Conservation (phyloP, 2,888 invertebrate genomes). For the Trypoxylon attenuatum region DNA sequence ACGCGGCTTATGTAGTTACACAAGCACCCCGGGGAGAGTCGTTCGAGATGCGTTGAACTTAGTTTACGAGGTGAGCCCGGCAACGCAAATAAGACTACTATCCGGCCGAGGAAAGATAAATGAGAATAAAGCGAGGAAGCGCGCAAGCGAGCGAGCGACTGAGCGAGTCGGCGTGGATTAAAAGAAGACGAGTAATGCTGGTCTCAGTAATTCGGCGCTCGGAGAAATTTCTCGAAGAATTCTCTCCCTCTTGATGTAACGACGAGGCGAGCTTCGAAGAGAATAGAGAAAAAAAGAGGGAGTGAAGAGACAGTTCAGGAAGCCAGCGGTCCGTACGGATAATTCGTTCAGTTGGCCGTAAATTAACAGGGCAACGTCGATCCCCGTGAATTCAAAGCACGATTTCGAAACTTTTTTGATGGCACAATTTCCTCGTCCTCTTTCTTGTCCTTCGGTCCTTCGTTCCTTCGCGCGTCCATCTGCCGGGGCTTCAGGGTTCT, state of each 20-base stretch:
- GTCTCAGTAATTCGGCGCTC: no score
- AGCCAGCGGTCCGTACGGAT: constrained; percentile 43
- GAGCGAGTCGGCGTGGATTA: no score
- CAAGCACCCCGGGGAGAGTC: not conserved
- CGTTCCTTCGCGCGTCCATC: not conserved
- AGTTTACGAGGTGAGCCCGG: no score
- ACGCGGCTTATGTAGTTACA: not conserved
- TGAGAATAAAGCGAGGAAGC: not conserved
- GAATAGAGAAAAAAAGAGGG: constrained; percentile 17
- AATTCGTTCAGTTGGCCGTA: constrained; percentile 37
- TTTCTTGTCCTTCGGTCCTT: not conserved
- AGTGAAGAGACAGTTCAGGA: constrained; percentile 5
- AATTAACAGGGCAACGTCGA: constrained; percentile 40
- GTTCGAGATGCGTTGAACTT: constrained; percentile 4
- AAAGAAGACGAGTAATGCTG: constrained; percentile 18
- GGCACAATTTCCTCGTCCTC: constrained; percentile 62
- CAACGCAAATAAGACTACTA: no score
- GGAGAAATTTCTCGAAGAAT: no score
- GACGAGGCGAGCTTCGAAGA: not conserved
- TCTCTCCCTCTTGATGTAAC: no score
- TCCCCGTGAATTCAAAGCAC: constrained; percentile 61
- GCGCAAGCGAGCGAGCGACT: constrained; percentile 28
- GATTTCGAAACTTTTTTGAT: constrained; percentile 67
- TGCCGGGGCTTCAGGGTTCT: constrained; percentile 16
- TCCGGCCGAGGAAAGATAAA: constrained; percentile 16